Evolutionary conservation across 2,797 vertebrate species (phyloP).

Genomic region (Diplodus sargus): DNA sequence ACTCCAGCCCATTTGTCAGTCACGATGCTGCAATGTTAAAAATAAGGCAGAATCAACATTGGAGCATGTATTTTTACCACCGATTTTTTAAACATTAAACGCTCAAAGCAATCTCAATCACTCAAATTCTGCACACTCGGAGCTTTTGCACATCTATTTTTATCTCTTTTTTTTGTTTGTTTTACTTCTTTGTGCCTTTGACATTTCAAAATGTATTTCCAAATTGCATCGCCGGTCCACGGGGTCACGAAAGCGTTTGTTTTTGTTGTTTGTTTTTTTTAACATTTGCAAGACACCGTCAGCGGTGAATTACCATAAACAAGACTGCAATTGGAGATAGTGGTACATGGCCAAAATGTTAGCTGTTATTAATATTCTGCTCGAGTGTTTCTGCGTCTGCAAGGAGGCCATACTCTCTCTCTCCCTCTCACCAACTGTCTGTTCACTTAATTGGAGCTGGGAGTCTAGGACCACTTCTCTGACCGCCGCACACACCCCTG

Average conservation of each 20-base stretch:
- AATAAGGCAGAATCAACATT: not conserved
- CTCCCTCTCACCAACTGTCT: constrained; percentile 67
- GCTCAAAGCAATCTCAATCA: not conserved
- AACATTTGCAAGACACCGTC: constrained; percentile 17
- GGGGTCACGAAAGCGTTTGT: constrained; percentile 7
- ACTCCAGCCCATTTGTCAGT: not conserved
- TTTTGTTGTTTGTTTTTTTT: not conserved
- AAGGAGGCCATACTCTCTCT: constrained; percentile 40
- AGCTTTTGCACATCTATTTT: not conserved
- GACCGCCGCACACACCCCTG: constrained; percentile 58
- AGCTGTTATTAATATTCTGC: constrained; percentile 72
- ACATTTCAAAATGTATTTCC: constrained; percentile 42
- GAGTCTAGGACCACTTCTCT: constrained; percentile 66
- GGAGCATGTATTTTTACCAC: not conserved
- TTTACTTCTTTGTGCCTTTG: constrained; percentile 14
- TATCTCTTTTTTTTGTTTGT: not conserved
- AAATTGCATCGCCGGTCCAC: not conserved
- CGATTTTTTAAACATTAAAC: not conserved
- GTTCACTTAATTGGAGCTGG: constrained; percentile 77
- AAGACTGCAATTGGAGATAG: constrained; percentile 33
- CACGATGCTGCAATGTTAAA: not conserved
- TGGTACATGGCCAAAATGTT: constrained; percentile 44
- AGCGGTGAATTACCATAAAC: constrained; percentile 41
- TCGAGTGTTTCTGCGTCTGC: constrained; percentile 59
- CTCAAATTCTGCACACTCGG: not conserved